Evolutionary conservation across 2,797 vertebrate species (phyloP).

Genomic region (Enteromius paludinosus): DNA sequence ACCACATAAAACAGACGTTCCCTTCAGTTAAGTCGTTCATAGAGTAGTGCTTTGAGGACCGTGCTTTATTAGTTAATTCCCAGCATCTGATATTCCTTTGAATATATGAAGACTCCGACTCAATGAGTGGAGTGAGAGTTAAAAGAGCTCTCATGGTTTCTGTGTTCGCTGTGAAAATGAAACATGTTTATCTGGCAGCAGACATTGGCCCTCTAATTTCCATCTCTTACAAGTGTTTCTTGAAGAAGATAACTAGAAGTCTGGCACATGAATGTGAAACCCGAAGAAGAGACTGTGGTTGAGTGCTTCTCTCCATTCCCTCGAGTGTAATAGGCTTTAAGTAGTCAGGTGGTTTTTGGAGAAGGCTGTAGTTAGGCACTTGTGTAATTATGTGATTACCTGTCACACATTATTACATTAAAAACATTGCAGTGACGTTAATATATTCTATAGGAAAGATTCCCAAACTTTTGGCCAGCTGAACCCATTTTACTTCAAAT

Average conservation of each 20-base stretch:
- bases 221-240: conserved; percentile 67
- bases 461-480: neutral
- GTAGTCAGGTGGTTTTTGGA: conserved; percentile 19
- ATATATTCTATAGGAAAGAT: neutral
- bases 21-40: conserved; percentile 25
- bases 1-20: conserved; percentile 45
- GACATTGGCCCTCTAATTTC: conserved; percentile 68
- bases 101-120: conserved; percentile 17
- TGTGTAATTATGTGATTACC: conserved; percentile 27
- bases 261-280: conserved; percentile 52
- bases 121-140: conserved; percentile 45
- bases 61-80: conserved; percentile 39
- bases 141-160: conserved; percentile 39
- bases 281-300: conserved; percentile 22
- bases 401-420: conserved; percentile 22
- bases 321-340: conserved; percentile 52
- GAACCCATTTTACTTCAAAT: neutral
- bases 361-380: conserved; percentile 13
- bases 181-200: conserved; percentile 61
- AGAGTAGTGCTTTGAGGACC: conserved; percentile 30
- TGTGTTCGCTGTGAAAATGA: conserved; percentile 61
- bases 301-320: conserved; percentile 23
- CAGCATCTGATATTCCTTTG: conserved; percentile 37
- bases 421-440: neutral
- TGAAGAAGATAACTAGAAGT: conserved; percentile 65